phyloP scores from a whole-genome alignment of 2,888 invertebrate species.

The Pollenia amentaria region DNA sequence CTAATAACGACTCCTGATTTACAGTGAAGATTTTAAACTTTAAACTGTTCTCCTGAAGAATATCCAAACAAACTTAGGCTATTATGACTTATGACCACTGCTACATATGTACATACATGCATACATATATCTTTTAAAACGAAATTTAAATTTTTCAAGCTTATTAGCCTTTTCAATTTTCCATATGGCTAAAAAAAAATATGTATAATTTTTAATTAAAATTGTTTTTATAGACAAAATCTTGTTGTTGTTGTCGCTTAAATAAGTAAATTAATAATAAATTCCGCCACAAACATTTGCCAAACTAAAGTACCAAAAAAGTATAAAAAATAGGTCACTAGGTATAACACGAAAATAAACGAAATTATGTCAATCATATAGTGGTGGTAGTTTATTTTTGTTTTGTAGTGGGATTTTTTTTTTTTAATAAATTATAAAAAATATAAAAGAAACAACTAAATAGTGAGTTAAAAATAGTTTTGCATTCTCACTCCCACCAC shows the following conservation, averaged over 20 bases:
- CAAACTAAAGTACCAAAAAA: not conserved
- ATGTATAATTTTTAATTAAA: too few relatives aligned
- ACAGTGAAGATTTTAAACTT: too few relatives aligned
- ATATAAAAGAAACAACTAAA: not conserved
- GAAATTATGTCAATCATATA: constrained; percentile 62
- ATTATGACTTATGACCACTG: too few relatives aligned
- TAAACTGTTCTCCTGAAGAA: too few relatives aligned
- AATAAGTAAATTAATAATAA: not conserved
- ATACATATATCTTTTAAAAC: not conserved
- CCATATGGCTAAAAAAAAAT: too few relatives aligned
- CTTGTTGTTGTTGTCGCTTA: too few relatives aligned
- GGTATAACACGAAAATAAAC: constrained; percentile 47
- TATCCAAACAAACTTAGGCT: too few relatives aligned
- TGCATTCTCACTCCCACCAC: not conserved
- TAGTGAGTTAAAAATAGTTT: constrained; percentile 43
- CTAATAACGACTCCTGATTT: too few relatives aligned
- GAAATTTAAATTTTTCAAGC: too few relatives aligned
- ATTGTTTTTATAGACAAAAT: too few relatives aligned
- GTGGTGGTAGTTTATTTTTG: constrained; percentile 33
- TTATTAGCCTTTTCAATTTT: too few relatives aligned
- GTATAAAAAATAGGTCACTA: constrained; percentile 57
- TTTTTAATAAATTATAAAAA: constrained; percentile 27
- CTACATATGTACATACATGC: not conserved
- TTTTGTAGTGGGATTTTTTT: constrained; percentile 36
- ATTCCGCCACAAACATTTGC: not conserved